Conservation (phyloP, 2,888 invertebrate genomes). For the Philereme vetulata region DNA sequence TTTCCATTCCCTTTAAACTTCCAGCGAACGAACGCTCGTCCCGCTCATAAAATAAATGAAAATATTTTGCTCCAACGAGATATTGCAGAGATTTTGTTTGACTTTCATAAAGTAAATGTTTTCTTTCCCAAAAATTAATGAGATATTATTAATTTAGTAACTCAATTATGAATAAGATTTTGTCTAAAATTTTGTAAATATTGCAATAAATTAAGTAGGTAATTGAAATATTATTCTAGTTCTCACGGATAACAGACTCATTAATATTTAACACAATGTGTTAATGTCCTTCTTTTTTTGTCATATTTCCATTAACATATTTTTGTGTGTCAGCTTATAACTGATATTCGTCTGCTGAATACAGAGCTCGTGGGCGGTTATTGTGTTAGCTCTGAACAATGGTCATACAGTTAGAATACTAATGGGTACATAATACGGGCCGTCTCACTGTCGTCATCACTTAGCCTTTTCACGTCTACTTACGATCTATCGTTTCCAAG, state of each 20-base stretch:
- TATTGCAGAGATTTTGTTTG: conserved; percentile 41
- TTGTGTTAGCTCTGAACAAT: conserved; percentile 72
- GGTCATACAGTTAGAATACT: conserved; percentile 66
- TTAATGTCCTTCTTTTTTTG: conserved; percentile 39
- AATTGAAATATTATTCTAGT: conserved; percentile 25
- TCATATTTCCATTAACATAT: conserved; percentile 58
- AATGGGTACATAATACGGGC: conserved; percentile 48
- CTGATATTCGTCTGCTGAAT: conserved; percentile 61
- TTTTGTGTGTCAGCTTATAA: conserved; percentile 61
- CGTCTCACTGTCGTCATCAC: conserved; percentile 33
- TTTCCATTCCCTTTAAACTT: conserved; percentile 69
- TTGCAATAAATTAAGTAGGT: background rate
- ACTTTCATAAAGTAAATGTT: conserved; percentile 36
- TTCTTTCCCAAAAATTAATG: conserved; percentile 3
- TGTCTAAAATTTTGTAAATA: conserved; percentile 5
- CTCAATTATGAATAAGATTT: conserved; percentile 12
- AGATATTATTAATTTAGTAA: conserved; percentile 4
- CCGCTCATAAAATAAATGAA: conserved; percentile 60
- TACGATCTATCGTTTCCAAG: conserved; percentile 11
- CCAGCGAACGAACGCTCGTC: conserved; percentile 51
- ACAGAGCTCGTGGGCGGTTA: conserved; percentile 64
- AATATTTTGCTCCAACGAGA: conserved; percentile 48
- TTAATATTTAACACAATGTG: conserved; percentile 33
- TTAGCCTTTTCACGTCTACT: conserved; percentile 26
- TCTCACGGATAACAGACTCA: conserved; percentile 34